These are phyloP conservation scores for Rhynchonycteris naso DNA, from an alignment of 2,797 vertebrate species.

Conservation along the genomic window DNA sequence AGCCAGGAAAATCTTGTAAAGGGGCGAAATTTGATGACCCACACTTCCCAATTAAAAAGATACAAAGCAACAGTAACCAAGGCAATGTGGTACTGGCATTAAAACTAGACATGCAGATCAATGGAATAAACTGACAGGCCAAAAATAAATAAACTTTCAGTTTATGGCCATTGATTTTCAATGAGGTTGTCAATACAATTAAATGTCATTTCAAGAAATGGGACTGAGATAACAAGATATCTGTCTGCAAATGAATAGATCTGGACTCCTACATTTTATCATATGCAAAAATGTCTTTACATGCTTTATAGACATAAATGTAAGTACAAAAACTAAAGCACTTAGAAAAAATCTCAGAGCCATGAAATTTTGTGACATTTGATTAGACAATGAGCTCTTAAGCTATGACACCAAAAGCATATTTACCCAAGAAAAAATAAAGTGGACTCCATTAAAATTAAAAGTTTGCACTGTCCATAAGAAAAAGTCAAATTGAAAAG, in stretches of 20 bases:
- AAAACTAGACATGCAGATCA: neutral
- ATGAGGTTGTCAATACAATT: neutral
- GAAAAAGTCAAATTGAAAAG: neutral
- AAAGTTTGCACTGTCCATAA: neutral
- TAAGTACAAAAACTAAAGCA: neutral
- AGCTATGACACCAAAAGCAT: neutral
- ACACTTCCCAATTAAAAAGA: neutral
- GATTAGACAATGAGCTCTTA: neutral
- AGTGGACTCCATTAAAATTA: neutral
- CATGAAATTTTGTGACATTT: neutral
- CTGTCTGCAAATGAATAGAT: neutral
- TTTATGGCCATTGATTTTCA: neutral
- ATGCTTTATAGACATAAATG: neutral
- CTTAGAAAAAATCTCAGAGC: neutral
- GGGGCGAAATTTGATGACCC: neutral
- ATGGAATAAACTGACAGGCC: neutral
- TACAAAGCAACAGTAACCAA: neutral
- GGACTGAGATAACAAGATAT: neutral
- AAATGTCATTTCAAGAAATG: neutral
- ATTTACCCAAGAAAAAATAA: neutral
- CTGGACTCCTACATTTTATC: neutral
- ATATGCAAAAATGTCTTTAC: neutral
- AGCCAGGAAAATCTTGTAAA: neutral
- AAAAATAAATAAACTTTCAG: slow-evolving; percentile 21
- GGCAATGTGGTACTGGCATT: neutral